Conservation (phyloP, 2,113 vertebrate species). For the Aleadryas rufinucha region DNA sequence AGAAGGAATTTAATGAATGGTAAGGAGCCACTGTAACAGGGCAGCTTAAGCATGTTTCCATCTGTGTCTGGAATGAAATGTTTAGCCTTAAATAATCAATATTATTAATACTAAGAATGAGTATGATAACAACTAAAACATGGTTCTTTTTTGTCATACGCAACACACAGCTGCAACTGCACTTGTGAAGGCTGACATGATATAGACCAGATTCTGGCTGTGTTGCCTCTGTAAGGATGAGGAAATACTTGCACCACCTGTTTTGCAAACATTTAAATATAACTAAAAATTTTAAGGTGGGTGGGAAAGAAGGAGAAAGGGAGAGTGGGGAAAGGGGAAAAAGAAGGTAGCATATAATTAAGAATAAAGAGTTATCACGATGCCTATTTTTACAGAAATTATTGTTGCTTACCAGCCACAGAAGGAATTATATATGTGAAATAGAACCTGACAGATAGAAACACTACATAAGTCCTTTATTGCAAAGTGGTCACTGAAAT, state of each 20-base stretch:
- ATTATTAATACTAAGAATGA: not conserved
- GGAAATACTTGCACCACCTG: not conserved
- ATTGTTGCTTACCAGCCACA: not conserved
- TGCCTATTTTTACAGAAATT: not conserved
- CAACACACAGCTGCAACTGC: not conserved
- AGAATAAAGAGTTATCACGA: not conserved
- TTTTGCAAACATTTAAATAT: not conserved
- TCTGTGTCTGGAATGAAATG: not conserved
- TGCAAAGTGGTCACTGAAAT: not conserved
- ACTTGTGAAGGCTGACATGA: not conserved
- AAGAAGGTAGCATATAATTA: not conserved
- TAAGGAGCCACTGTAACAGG: not conserved
- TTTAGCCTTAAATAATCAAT: not conserved
- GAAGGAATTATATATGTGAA: not conserved
- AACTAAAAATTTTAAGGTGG: not conserved
- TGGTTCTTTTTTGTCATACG: not conserved
- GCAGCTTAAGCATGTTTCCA: not conserved
- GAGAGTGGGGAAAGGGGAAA: too few species aligned
- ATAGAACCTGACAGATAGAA: not conserved
- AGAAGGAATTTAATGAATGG: not conserved
- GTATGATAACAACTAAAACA: not conserved
- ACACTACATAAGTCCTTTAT: not conserved
- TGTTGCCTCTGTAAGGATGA: not conserved
- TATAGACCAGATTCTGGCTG: not conserved
- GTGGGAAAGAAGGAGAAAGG: not conserved